These are phyloP conservation scores for Cheilosia vernalis DNA, from an alignment of 2,888 invertebrate species.

Conservation along the genomic window DNA sequence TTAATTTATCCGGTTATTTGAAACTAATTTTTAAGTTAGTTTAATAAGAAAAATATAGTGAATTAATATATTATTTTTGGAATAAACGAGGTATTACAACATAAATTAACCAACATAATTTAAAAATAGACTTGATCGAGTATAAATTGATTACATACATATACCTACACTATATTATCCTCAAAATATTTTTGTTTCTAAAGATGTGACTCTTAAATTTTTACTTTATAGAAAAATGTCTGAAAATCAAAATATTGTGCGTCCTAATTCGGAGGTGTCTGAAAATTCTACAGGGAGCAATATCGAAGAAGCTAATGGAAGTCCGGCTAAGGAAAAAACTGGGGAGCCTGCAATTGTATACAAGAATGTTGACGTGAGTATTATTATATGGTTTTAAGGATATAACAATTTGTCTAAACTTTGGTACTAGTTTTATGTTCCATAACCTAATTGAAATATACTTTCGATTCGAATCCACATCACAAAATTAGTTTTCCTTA, in stretches of 20 bases:
- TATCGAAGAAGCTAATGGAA: slow-evolving; percentile 19
- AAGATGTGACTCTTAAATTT: not conserved
- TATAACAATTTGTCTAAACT: not conserved
- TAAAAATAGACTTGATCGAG: too few species aligned
- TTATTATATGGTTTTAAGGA: not conserved
- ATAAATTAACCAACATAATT: too few species aligned
- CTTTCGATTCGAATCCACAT: too few species aligned
- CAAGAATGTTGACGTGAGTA: slow-evolving; percentile 88
- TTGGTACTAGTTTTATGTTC: not conserved
- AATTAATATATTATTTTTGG: not conserved
- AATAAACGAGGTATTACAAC: too few species aligned
- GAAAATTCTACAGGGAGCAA: slow-evolving; percentile 10
- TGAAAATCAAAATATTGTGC: not conserved
- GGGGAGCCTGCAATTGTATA: slow-evolving; percentile 92
- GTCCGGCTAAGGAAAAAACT: slow-evolving; percentile 86
- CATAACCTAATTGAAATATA: not conserved
- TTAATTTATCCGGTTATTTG: not conserved
- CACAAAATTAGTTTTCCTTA: too few species aligned
- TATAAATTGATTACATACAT: not conserved
- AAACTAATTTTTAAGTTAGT: not conserved
- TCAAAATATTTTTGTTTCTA: not conserved
- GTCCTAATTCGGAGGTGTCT: slow-evolving; percentile 13
- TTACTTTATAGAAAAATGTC: slow-evolving; percentile 20
- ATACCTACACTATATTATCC: not conserved
- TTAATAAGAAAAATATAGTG: not conserved